phyloP scores from a whole-genome alignment of 2,797 vertebrate genomes.

The Poeciliopsis infans region DNA sequence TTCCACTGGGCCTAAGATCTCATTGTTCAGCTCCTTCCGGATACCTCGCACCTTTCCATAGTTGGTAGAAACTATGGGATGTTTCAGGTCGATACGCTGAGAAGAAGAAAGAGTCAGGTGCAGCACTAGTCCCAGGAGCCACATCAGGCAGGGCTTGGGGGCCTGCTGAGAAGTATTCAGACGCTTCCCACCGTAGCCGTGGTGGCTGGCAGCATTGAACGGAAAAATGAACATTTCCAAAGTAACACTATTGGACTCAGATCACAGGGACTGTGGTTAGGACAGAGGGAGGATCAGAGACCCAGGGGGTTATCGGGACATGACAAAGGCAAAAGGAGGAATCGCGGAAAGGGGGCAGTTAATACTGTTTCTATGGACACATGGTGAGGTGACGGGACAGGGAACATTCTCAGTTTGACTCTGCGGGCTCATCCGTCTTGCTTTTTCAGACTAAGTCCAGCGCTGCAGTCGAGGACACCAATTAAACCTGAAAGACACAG shows the following conservation, averaged over 20 bases:
- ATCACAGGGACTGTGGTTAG: slow-evolving; percentile 53
- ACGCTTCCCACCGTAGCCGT: slow-evolving; percentile 69
- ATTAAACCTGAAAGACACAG: slow-evolving; percentile 75
- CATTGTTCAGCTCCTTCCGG: slow-evolving; percentile 89
- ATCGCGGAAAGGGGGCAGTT: slow-evolving; percentile 50
- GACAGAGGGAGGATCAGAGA: slow-evolving; percentile 47
- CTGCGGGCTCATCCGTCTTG: slow-evolving; percentile 70
- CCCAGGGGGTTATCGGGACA: slow-evolving; percentile 51
- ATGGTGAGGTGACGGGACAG: slow-evolving; percentile 55
- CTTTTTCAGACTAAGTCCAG: slow-evolving; percentile 64
- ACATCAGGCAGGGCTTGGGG: slow-evolving; percentile 75
- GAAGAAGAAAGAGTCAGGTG: slow-evolving; percentile 78
- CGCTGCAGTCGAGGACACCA: slow-evolving; percentile 71
- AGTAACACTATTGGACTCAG: slow-evolving; percentile 68
- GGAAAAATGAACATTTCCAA: slow-evolving; percentile 79
- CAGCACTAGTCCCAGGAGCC: slow-evolving; percentile 80
- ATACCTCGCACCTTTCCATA: slow-evolving; percentile 83
- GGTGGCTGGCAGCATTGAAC: slow-evolving; percentile 66
- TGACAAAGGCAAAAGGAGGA: slow-evolving; percentile 66
- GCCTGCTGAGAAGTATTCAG: slow-evolving; percentile 61
- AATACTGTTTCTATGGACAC: slow-evolving; percentile 61
- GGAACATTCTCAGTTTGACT: slow-evolving; percentile 75
- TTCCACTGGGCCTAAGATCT: slow-evolving; percentile 92
- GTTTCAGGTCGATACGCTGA: slow-evolving; percentile 82
- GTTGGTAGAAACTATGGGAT: slow-evolving; percentile 81